Conservation (phyloP, 2,888 invertebrate species). For the Azorinus chamasolen region DNA sequence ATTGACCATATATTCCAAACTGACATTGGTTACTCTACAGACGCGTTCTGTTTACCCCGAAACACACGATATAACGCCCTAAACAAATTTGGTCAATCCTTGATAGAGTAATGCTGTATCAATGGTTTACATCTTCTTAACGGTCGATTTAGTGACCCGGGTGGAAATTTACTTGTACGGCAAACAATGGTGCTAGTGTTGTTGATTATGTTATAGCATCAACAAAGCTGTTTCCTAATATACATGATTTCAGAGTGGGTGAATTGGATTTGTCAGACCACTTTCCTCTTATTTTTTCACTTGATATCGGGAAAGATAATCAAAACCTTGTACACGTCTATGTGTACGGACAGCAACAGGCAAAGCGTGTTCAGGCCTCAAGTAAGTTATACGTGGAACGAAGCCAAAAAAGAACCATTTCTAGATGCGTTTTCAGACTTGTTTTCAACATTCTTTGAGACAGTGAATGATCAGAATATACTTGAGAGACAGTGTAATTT, state of each 20-base stretch:
- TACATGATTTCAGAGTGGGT: too few relatives aligned
- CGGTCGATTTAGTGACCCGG: conserved; percentile 18
- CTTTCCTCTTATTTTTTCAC: conserved; percentile 1
- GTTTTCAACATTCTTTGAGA: not conserved
- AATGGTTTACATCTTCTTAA: conserved; percentile 34
- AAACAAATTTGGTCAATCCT: conserved; percentile 38
- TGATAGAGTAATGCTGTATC: conserved; percentile 34
- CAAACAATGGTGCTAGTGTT: conserved; percentile 28
- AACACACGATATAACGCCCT: conserved; percentile 12
- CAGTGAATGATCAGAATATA: conserved; percentile 5
- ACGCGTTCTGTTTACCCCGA: conserved; percentile 19
- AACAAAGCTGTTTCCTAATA: too few relatives aligned
- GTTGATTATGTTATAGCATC: conserved; percentile 44
- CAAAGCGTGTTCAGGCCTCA: not conserved
- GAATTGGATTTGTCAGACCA: conserved; percentile 4
- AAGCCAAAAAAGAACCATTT: conserved; percentile 1
- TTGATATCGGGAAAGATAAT: not conserved
- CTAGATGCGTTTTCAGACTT: conserved; percentile 9
- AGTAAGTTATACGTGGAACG: conserved; percentile 3
- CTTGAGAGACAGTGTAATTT: not conserved
- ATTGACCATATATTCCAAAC: conserved; percentile 20
- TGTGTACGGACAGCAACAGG: too few relatives aligned
- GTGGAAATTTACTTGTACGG: conserved; percentile 31
- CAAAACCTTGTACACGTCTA: too few relatives aligned
- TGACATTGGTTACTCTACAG: conserved; percentile 16